A percentile compares a stretch with the other conserved stretches of the same genome.
These are phyloP conservation scores for Athripsodes cinereus DNA, from an alignment of 2,888 invertebrate genomes.

Conservation along the genomic window DNA sequence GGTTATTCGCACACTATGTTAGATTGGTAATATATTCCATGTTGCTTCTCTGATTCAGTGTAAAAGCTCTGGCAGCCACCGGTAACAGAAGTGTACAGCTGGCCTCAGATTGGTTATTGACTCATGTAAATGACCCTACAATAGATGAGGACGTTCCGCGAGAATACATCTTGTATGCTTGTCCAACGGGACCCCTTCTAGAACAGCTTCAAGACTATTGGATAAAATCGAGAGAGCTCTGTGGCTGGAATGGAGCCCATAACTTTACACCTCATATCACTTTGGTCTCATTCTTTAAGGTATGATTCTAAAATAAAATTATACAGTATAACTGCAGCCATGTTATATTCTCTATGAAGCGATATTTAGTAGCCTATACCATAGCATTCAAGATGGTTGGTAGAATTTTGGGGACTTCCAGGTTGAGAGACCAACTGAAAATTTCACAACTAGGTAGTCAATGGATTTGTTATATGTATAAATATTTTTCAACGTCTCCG, in stretches of 20 bases:
- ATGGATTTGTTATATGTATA: too few relatives aligned
- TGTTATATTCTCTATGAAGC: too few relatives aligned
- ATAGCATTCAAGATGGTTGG: too few relatives aligned
- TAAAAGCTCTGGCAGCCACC: slow-evolving; percentile 85
- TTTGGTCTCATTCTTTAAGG: slow-evolving; percentile 83
- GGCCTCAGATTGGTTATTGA: slow-evolving; percentile 86
- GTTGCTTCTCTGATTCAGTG: slow-evolving; percentile 46
- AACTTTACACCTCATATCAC: slow-evolving; percentile 89
- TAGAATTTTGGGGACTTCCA: too few relatives aligned
- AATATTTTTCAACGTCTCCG: too few relatives aligned
- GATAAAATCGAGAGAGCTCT: slow-evolving; percentile 65
- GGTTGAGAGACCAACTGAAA: too few relatives aligned
- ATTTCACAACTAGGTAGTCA: too few relatives aligned
- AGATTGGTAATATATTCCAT: too few relatives aligned
- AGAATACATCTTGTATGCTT: slow-evolving; percentile 83
- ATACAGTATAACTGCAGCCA: too few relatives aligned
- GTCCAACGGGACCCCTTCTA: slow-evolving; percentile 71
- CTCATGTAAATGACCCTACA: slow-evolving; percentile 79
- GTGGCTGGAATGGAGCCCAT: slow-evolving; percentile 87
- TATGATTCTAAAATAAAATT: too few relatives aligned
- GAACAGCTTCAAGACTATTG: slow-evolving; percentile 71
- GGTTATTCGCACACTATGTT: too few relatives aligned
- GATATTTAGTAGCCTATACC: too few relatives aligned
- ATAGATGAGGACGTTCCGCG: slow-evolving; percentile 71
- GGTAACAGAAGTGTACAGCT: slow-evolving; percentile 82